Evolutionary conservation across 2,113 vertebrate genomes (phyloP).

Genomic region (Cyanistes caeruleus): DNA sequence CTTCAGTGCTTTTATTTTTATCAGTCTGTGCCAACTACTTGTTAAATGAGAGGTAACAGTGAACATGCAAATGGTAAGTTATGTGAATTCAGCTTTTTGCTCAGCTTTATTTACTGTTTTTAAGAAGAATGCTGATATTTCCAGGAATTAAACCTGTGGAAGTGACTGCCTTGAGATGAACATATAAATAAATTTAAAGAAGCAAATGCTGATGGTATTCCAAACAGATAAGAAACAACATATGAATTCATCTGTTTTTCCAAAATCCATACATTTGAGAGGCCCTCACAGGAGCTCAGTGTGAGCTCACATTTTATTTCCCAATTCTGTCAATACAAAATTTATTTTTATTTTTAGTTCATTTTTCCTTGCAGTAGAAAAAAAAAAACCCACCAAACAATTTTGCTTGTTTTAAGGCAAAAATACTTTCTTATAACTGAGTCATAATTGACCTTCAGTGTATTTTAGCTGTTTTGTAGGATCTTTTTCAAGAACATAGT

Average conservation of each 20-base stretch:
- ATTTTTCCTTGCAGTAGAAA: neutral
- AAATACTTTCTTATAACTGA: neutral
- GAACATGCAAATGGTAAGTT: neutral
- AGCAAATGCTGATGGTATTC: neutral
- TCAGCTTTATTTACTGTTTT: neutral
- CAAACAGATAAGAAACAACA: neutral
- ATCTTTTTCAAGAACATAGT: neutral
- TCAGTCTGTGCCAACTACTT: neutral
- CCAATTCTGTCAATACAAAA: neutral
- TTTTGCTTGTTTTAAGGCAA: neutral
- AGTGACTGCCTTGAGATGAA: neutral
- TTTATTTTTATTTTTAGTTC: neutral
- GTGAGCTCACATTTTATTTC: neutral
- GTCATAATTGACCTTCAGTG: neutral
- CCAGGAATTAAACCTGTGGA: neutral
- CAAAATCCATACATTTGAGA: neutral
- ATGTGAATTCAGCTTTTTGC: neutral
- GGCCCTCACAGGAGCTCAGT: neutral
- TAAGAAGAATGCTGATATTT: neutral
- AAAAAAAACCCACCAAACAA: neutral
- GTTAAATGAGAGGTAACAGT: neutral
- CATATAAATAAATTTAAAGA: neutral
- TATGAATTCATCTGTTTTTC: neutral
- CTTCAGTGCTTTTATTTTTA: neutral
- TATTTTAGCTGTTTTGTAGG: neutral